A percentile compares a stretch with the other conserved stretches of the same genome.
These are phyloP conservation scores for Dicyrtoma fusca DNA, from an alignment of 2,888 invertebrate genomes.

Conservation along the genomic window DNA sequence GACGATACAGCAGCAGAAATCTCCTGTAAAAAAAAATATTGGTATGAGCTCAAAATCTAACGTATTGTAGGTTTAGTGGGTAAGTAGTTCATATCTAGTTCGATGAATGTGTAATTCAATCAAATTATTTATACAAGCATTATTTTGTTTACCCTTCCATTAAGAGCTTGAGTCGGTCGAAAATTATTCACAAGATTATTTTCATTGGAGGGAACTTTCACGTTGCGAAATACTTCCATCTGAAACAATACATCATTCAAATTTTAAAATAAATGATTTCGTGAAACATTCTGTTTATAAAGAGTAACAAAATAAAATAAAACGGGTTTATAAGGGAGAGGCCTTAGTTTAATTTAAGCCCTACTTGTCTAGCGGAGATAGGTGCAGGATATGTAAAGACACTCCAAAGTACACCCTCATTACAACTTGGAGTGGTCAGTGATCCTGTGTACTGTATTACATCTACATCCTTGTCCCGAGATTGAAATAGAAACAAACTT, in stretches of 20 bases:
- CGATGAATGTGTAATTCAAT: too few species aligned
- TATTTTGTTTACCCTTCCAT: slow-evolving; percentile 14
- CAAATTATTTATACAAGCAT: too few species aligned
- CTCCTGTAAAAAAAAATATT: too few species aligned
- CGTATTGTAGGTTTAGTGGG: too few species aligned
- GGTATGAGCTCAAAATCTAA: too few species aligned
- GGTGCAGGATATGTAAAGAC: background rate
- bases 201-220: background rate
- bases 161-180: slow-evolving; percentile 3
- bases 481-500: too few species aligned
- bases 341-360: background rate
- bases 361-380: slow-evolving; percentile 2
- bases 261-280: too few species aligned
- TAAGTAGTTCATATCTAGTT: too few species aligned
- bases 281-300: background rate
- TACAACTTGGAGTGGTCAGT: slow-evolving; percentile 15
- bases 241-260: too few species aligned
- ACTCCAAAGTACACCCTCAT: slow-evolving; percentile 15
- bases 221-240: background rate
- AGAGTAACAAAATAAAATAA: background rate
- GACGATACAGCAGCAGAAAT: too few species aligned
- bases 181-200: slow-evolving; percentile 19
- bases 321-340: background rate
- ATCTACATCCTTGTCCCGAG: background rate
- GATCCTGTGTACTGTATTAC: slow-evolving; percentile 13